Conservation (phyloP, 2,888 invertebrate genomes). For the Pheosia gnoma region DNA sequence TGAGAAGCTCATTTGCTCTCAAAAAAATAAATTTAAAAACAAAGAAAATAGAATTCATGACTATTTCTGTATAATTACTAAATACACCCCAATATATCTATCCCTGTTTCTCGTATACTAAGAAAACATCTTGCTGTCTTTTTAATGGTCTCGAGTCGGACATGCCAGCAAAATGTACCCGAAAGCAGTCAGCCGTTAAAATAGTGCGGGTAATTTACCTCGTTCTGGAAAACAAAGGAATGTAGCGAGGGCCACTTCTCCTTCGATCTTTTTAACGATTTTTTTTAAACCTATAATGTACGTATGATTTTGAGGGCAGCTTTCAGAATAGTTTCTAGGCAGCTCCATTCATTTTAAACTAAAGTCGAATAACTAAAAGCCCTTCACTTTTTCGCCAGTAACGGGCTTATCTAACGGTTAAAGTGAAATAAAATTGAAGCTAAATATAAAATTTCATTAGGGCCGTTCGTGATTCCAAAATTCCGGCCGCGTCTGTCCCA, state of each 20-base stretch:
- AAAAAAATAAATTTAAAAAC: too few relatives aligned
- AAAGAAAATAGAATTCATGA: too few relatives aligned
- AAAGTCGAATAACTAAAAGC: too few relatives aligned
- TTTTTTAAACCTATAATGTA: too few relatives aligned
- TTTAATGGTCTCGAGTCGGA: background rate
- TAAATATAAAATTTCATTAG: slow-evolving; percentile 41
- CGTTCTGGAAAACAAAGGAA: background rate
- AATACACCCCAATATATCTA: too few relatives aligned
- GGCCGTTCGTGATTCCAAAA: slow-evolving; percentile 55
- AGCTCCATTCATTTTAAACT: too few relatives aligned
- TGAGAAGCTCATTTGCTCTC: too few relatives aligned
- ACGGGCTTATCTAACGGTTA: background rate
- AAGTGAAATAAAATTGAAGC: background rate
- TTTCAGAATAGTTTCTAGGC: too few relatives aligned
- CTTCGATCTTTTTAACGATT: too few relatives aligned
- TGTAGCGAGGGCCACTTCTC: background rate
- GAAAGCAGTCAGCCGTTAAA: background rate
- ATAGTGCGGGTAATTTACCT: slow-evolving; percentile 1
- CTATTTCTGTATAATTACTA: too few relatives aligned
- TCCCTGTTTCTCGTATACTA: background rate
- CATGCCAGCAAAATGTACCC: background rate
- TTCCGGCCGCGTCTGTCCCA: slow-evolving; percentile 54
- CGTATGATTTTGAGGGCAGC: too few relatives aligned
- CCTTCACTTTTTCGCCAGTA: background rate
- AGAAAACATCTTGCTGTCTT: background rate